Base-by-base conservation (phyloP, 2,888 invertebrate genomes). In the Napeogenes inachia region DNA sequence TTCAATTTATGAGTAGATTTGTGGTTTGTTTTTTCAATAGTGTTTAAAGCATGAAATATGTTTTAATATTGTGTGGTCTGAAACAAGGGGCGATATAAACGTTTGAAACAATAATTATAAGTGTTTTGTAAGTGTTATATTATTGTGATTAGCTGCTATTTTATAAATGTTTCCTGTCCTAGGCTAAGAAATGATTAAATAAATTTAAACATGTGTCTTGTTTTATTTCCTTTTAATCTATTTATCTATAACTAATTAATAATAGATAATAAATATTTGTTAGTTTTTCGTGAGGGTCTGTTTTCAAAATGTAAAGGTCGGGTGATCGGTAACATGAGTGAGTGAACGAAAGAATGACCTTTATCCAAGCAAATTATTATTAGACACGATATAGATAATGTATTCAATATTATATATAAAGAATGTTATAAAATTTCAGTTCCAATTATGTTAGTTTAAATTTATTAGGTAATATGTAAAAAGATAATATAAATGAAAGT, bases 161-260 rank as follows among this genome's bases (percentile, higher is more conserved):
- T 86, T 86, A 83, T 86, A 82, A 87, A 87, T 87, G 87, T 89
- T 88, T 83, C 87, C 86, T 87, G 87, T 88, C 80, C 73, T 86
- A 85, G 75, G 78, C 74, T 88, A 88, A 87, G 86, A 85, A 76
- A 85, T 80, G 79, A 82, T 84, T 83, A 84, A 85, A 84, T 86
- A 86, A 87, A 86, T 81, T 81, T 78, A 75, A 76, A 85, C 80
- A 62, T 61, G 61, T 54, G 13, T 13, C 13, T 57, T 57, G 60
- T 66, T 57, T 59, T 59, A 62, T 64, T 64, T 13, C 8, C 21
- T 45, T 53, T 38, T 57, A 35, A 13, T 42, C 42, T 42, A 42
- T 50, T 50, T 50, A 50, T 50, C 50, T 42, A 10, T 42, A 42
- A 42, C 42, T 42, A 42, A 10, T 8, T 10, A 6, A 50, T 50